phyloP scores from a whole-genome alignment of 2,888 invertebrate genomes.

The Shargacucullia verbasci region DNA sequence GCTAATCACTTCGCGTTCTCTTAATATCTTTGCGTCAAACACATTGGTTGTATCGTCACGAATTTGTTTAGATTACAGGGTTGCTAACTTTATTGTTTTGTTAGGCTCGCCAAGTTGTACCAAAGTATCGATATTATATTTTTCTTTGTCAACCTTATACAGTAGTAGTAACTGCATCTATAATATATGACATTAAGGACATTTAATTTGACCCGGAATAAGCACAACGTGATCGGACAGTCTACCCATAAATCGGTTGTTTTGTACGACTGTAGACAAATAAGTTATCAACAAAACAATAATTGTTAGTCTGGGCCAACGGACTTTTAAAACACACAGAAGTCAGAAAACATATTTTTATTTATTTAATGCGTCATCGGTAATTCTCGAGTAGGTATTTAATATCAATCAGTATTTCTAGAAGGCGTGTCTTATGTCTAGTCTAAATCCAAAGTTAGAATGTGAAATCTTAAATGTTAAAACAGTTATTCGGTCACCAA shows the following conservation, averaged over 20 bases:
- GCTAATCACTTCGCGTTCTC: slow-evolving; percentile 76
- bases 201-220: background rate
- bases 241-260: slow-evolving; percentile 5
- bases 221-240: slow-evolving; percentile 18
- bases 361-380: slow-evolving; percentile 39
- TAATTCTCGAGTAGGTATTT: slow-evolving; percentile 18
- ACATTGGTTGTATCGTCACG: slow-evolving; percentile 13
- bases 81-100: slow-evolving; percentile 3
- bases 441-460: slow-evolving; percentile 16
- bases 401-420: slow-evolving; percentile 1
- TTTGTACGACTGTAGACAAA: background rate
- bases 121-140: too few species aligned
- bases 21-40: slow-evolving; percentile 58
- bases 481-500: slow-evolving; percentile 34
- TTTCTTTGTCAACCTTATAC: too few species aligned
- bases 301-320: slow-evolving; percentile 18
- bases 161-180: too few species aligned
- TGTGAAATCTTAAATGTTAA: slow-evolving; percentile 29
- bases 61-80: slow-evolving; percentile 5
- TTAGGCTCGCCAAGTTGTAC: too few species aligned
- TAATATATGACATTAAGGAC: too few species aligned
- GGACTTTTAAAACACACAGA: slow-evolving; percentile 32
- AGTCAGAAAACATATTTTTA: slow-evolving; percentile 29
- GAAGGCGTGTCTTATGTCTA: slow-evolving; percentile 16
- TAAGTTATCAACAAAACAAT: slow-evolving; percentile 13